Evolutionary conservation across 2,797 vertebrate genomes (phyloP), one percentile per base, ranked within the genome.

Genomic region (Chaunax sp.): DNA sequence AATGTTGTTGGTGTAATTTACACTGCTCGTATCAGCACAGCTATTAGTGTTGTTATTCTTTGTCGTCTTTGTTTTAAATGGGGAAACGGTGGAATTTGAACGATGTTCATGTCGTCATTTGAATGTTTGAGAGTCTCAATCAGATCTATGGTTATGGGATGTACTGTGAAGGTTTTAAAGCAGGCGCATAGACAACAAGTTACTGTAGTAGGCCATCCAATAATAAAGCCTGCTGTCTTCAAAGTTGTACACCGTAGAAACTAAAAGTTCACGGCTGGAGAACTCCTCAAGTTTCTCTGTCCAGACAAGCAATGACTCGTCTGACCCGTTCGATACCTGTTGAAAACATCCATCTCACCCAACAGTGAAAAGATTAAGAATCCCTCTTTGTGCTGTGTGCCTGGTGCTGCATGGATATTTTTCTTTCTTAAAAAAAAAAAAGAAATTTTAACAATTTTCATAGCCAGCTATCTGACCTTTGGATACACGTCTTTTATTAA

Each of bases 401-500:
- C 23, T 64, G 52, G 56, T 69, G 52, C 61, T 37, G 45, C 43
- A 23, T 68, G 57, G 57, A 61, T 18, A 44, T 66, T 77, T 76
- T 52, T 66, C 49, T 59, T 23, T n/a, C 3, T 10, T 22, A 22
- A 69, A 68, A 38, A 4, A 47, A 54, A 44, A 81, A 75, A 72
- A 54, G 38, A 75, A 66, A 64, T 77, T 46, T 40, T 35, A 53
- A 77, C 69, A 54, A 35, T 65, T 66, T 83, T 63, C 19, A 5
- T 53, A 59, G 38, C 58, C 60, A 38, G 41, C 46, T 44, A 62
- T 59, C 64, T 79, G 75, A 80, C 79, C 81, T 90, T 77, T 72
- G 35, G 51, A 56, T 37, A 1, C 40, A 45, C 3, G 13, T 52
- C n/a, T 52, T 66, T 58, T 57, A 72, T 80, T 76, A 62, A 64